Percentiles rank a stretch among this genome's conserved stretches.
Conservation (phyloP, 2,113 vertebrate species). For the Lepisosteus oculatus region DNA sequence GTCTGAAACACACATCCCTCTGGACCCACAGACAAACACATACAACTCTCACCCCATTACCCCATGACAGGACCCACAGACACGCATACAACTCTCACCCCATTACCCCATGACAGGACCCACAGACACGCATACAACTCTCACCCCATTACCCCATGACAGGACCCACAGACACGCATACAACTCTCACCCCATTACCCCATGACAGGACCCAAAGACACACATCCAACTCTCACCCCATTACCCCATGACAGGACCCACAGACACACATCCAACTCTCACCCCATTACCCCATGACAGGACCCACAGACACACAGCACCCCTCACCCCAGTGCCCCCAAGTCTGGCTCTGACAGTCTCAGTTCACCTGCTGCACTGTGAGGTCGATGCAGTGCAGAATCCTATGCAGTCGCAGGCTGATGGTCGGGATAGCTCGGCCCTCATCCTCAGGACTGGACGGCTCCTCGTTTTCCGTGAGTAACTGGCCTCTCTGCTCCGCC, state of each 20-base stretch:
- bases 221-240: not conserved
- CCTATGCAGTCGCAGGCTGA: conserved; percentile 74
- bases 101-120: too few relatives aligned
- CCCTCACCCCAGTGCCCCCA: too few relatives aligned
- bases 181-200: too few relatives aligned
- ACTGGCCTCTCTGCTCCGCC: conserved; percentile 77
- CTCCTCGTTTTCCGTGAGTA: conserved; percentile 73
- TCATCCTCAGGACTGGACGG: conserved; percentile 73
- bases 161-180: too few relatives aligned
- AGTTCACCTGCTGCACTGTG: conserved; percentile 69
- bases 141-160: too few relatives aligned
- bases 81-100: not conserved
- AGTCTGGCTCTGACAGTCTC: not conserved
- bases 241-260: not conserved
- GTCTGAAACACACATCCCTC: not conserved
- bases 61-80: not conserved
- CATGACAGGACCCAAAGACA: not conserved
- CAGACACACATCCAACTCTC: not conserved
- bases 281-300: too few relatives aligned
- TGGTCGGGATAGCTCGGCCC: conserved; percentile 57
- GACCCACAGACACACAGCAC: too few relatives aligned
- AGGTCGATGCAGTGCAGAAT: conserved; percentile 80
- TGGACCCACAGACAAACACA: not conserved
- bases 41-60: not conserved
- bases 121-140: too few relatives aligned